Conservation (phyloP, 2,797 vertebrate species). For the Picus viridis region DNA sequence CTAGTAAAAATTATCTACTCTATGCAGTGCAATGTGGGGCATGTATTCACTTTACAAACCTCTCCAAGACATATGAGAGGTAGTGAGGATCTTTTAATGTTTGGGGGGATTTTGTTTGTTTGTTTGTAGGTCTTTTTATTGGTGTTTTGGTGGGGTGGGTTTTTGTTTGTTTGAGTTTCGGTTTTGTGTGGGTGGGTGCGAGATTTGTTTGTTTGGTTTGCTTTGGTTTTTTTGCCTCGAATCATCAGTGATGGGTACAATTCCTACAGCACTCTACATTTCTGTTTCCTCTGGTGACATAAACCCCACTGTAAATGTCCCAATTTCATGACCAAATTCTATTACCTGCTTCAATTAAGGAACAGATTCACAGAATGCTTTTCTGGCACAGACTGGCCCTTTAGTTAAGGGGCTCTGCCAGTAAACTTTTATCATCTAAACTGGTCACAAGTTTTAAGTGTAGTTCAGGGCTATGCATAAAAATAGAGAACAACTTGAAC, state of each 20-base stretch:
- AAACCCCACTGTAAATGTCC: not conserved
- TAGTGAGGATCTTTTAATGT: not conserved
- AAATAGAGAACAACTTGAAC: not conserved
- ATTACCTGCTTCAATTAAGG: not conserved
- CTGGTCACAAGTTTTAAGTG: not conserved
- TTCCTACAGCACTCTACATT: not conserved
- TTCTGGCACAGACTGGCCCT: not conserved
- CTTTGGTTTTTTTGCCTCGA: not conserved
- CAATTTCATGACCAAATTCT: not conserved
- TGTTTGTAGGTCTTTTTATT: too few species aligned
- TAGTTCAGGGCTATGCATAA: not conserved
- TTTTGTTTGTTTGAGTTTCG: too few species aligned
- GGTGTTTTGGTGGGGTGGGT: too few species aligned
- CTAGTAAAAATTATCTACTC: not conserved
- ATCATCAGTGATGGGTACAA: not conserved
- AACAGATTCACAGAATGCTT: not conserved
- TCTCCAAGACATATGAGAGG: not conserved
- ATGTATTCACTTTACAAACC: not conserved
- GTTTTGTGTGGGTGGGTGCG: too few species aligned
- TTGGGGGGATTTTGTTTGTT: too few species aligned
- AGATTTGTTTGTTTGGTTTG: too few species aligned
- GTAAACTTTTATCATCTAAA: not conserved
- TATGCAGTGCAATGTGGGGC: not conserved
- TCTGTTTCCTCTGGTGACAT: not conserved
- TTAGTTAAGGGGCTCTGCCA: not conserved